Percentiles rank a stretch among this genome's conserved stretches.
Evolutionary conservation across 2,113 vertebrate species (phyloP).

Genomic region (Oryzias woworae): DNA sequence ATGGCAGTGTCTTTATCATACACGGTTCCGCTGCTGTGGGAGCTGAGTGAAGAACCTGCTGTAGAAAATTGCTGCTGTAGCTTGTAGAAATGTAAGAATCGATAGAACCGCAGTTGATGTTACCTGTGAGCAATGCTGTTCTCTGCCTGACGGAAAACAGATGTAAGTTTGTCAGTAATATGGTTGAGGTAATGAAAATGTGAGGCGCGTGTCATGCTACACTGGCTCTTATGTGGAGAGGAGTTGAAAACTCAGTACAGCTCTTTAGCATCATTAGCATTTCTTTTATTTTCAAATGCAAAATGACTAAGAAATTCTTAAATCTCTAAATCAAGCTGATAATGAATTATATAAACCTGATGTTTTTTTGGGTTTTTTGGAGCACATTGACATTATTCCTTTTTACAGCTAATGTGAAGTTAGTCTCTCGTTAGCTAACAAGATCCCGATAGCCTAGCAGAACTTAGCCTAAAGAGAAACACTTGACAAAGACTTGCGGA

Average conservation of each 20-base stretch:
- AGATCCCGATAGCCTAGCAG: constrained; percentile 2
- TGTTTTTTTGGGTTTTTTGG: not conserved
- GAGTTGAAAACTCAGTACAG: not conserved
- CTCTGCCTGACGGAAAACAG: constrained; percentile 33
- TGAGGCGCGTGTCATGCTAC: not conserved
- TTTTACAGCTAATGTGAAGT: constrained; percentile 1
- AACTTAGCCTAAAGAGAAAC: not conserved
- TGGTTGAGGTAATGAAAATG: constrained; percentile 5
- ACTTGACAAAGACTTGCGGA: too few relatives aligned
- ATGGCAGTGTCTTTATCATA: constrained; percentile 40
- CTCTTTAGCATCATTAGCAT: constrained; percentile 2
- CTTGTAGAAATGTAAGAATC: constrained; percentile 63
- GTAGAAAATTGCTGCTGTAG: constrained; percentile 65
- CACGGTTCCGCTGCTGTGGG: constrained; percentile 47
- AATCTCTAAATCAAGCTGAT: not conserved
- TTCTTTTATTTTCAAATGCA: constrained; percentile 4
- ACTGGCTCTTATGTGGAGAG: not conserved
- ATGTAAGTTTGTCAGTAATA: constrained; percentile 14
- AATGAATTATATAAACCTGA: not conserved
- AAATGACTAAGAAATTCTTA: not conserved
- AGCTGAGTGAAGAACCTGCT: constrained; percentile 56
- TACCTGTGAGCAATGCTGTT: constrained; percentile 35
- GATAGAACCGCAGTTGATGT: constrained; percentile 41
- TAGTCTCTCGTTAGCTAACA: not conserved
- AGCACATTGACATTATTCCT: not conserved